Evolutionary conservation across 2,113 vertebrate species (phyloP), one percentile per base, ranked within the genome.

Genomic region (Sebastes schlegelii): DNA sequence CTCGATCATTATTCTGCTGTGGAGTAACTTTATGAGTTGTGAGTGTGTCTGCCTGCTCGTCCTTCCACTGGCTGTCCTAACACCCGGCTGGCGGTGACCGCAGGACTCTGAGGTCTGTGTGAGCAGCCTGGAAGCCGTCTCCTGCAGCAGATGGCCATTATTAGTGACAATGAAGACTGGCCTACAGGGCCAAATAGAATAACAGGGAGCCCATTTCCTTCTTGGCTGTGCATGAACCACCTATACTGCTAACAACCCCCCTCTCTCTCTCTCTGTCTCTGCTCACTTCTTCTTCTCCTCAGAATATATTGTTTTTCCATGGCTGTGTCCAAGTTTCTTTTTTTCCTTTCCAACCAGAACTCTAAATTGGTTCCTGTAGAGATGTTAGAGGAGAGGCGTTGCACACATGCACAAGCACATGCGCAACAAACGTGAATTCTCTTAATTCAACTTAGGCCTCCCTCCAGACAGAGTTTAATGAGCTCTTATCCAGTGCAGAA

Each of bases 121-220:
- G 52, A 69, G 73, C 80, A 57, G 90, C 89, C 92, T 94, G 92
- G 86, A 90, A 79, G 79, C 74, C 61, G 49, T 92, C 80, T 89
- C 73, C 43, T 48, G 16, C 81, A 78, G 88, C 94, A 92, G 89
- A 92, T 93, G 91, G 92, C 65, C 86, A 49, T 89, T 89, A 94
- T 94, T 94, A 94, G 85, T 84, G 90, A 90, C 90, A 85, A 80
- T 91, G 87, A 82, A 82, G 83, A 60, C 65, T 19, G 14, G 58
- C 85, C 80, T 73, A 64, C 75, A 8, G 62, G 67, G 74, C 92
- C 88, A 81, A 89, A 90, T 77, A 46, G 73, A 90, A 88, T 90
- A 80, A 93, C 61, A 73, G 78, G 82, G 55, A 82, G 66, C 43
- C 84, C 60, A 46, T 88, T 92, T 93, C 91, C 86, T 91, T 75